Evolutionary conservation across 2,797 vertebrate species (phyloP).

Genomic region (Darevskia nairensis): DNA sequence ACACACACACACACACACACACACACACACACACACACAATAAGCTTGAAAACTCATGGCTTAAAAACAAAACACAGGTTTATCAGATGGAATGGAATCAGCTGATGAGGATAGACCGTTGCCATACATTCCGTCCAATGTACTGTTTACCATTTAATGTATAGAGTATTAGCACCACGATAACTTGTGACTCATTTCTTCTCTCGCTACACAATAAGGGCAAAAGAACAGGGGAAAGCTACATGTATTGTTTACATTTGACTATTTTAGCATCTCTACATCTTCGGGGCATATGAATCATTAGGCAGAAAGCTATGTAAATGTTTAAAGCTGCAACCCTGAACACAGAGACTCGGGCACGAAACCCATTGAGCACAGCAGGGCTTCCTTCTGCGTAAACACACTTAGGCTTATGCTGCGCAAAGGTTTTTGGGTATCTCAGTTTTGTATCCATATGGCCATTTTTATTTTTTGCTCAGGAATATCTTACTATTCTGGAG

Average conservation of each 20-base stretch:
- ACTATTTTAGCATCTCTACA: not conserved
- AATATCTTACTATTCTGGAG: conserved; percentile 14
- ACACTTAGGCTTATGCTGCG: not conserved
- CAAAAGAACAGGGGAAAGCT: not conserved
- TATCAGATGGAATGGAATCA: not conserved
- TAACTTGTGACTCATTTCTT: not conserved
- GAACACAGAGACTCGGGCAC: not conserved
- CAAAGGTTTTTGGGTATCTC: not conserved
- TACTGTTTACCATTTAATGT: not conserved
- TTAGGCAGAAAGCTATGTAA: not conserved
- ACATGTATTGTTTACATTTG: not conserved
- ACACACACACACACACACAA: too few species aligned
- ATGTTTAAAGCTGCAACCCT: not conserved
- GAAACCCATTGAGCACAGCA: not conserved
- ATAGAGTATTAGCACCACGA: not conserved
- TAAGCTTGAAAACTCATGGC: not conserved
- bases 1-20: too few species aligned
- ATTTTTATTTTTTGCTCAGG: conserved; percentile 2
- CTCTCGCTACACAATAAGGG: not conserved
- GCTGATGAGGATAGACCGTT: not conserved
- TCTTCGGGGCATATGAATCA: not conserved
- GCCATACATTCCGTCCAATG: not conserved
- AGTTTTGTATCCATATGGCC: not conserved
- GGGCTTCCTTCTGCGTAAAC: not conserved
- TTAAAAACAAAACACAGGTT: not conserved